Conservation (phyloP, 2,113 vertebrate species). For the Notarius quadriscutis region DNA sequence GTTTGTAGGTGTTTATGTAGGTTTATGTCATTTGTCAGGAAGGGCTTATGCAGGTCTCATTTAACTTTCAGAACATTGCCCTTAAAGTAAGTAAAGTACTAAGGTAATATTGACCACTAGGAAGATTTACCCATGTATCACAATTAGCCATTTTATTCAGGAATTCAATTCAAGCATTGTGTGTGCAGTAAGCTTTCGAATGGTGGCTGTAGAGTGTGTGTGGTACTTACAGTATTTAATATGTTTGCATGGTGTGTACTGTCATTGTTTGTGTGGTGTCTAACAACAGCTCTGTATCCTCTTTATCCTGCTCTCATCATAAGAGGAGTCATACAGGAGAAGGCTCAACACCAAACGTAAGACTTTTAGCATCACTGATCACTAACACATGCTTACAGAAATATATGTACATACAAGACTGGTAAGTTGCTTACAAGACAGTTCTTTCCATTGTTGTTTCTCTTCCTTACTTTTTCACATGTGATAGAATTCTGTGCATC, state of each 20-base stretch:
- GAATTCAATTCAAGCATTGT: not conserved
- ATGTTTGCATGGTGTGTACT: conserved; percentile 1
- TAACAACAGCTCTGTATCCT: conserved; percentile 73
- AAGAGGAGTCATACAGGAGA: conserved; percentile 84
- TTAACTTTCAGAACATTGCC: not conserved
- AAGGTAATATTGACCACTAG: not conserved
- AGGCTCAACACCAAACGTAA: conserved; percentile 86
- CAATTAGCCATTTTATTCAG: not conserved
- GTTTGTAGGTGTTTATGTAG: not conserved
- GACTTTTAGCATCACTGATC: conserved; percentile 52
- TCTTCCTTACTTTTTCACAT: not conserved
- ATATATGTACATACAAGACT: not conserved
- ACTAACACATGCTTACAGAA: not conserved
- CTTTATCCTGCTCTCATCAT: conserved; percentile 54
- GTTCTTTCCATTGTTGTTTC: not conserved
- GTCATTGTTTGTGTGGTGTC: conserved; percentile 49
- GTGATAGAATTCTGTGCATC: not conserved
- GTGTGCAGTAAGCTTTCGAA: not conserved
- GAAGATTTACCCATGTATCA: not conserved
- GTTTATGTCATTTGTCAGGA: not conserved
- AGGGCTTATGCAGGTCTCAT: not conserved
- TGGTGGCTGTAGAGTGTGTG: not conserved
- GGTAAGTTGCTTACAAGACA: not conserved
- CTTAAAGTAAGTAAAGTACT: not conserved
- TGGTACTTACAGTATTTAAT: not conserved